Percentiles rank a stretch among this genome's conserved stretches.
These are phyloP conservation scores for Hippocampus guttulatus DNA, from an alignment of 2,113 vertebrate genomes.

Conservation along the genomic window DNA sequence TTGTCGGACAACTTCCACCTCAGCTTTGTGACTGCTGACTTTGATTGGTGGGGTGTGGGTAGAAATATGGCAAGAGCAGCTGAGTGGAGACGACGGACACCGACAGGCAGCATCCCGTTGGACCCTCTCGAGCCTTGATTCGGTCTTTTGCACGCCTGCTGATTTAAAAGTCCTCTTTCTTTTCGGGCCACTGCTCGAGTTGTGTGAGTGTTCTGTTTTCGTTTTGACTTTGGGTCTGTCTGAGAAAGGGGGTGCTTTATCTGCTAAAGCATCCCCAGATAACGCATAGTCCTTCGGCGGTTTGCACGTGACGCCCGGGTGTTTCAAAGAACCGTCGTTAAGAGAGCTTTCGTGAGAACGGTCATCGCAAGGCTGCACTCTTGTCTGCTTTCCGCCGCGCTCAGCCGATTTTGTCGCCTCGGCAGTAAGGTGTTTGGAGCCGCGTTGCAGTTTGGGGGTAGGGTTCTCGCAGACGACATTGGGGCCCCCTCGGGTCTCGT, in stretches of 20 bases:
- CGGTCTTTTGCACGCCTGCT: slow-evolving; percentile 64
- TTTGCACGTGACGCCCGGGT: slow-evolving; percentile 59
- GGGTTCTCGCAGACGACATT: slow-evolving; percentile 23
- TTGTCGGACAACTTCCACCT: slow-evolving; percentile 33
- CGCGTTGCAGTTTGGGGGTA: slow-evolving; percentile 26
- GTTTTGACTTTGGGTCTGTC: slow-evolving; percentile 81
- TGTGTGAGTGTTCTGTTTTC: slow-evolving; percentile 64
- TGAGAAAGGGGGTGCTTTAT: slow-evolving; percentile 59
- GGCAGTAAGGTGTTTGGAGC: slow-evolving; percentile 47
- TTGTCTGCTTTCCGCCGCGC: slow-evolving; percentile 28
- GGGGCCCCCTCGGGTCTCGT: slow-evolving; percentile 46
- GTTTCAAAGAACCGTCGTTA: slow-evolving; percentile 25
- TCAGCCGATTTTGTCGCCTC: slow-evolving; percentile 8
- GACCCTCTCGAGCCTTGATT: slow-evolving; percentile 7
- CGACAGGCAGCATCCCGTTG: slow-evolving; percentile 32
- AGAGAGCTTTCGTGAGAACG: slow-evolving; percentile 15
- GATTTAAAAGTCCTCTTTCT: slow-evolving; percentile 46
- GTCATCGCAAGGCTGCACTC: slow-evolving; percentile 20
- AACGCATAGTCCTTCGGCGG: slow-evolving; percentile 54
- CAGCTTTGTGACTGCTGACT: slow-evolving; percentile 52
- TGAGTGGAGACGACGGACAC: slow-evolving; percentile 54
- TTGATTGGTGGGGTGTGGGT: slow-evolving; percentile 18
- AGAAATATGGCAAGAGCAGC: slow-evolving; percentile 42
- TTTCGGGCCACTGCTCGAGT: slow-evolving; percentile 28
- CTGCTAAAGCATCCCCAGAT: slow-evolving; percentile 50